Evolutionary conservation across 2,888 invertebrate genomes (phyloP).

Genomic region (Cerastoderma edule): DNA sequence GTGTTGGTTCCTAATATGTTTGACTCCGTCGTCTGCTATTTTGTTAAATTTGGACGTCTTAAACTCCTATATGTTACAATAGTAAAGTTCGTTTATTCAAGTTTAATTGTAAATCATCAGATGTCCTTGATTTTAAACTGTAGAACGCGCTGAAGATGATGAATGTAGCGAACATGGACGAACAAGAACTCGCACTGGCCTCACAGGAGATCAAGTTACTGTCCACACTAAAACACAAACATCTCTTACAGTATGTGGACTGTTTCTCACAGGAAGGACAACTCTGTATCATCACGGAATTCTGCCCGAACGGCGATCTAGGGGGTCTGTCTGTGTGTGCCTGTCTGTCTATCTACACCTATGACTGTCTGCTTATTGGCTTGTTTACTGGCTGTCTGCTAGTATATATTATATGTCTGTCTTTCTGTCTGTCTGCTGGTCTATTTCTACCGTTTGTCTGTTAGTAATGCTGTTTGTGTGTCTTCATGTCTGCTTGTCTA

Average conservation of each 20-base stretch:
- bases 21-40: neutral
- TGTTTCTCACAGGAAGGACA: slow-evolving; percentile 68
- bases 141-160: slow-evolving; percentile 79
- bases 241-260: slow-evolving; percentile 58
- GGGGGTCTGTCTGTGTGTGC: slow-evolving; percentile 30
- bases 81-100: neutral
- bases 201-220: slow-evolving; percentile 81
- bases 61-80: neutral
- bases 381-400: no score
- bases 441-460: no score
- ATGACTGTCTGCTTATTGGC: slow-evolving; percentile 19
- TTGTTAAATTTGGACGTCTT: neutral
- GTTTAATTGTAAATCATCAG: neutral
- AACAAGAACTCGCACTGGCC: slow-evolving; percentile 75
- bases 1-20: neutral
- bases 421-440: no score
- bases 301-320: slow-evolving; percentile 84
- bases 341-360: neutral
- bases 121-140: slow-evolving; percentile 27
- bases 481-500: no score
- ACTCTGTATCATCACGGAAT: slow-evolving; percentile 84
- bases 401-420: no score
- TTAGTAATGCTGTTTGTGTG: no score
- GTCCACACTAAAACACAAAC: slow-evolving; percentile 54
- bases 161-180: slow-evolving; percentile 43